These are phyloP conservation scores for Fragum sueziense DNA, from an alignment of 2,888 invertebrate genomes.

Conservation along the genomic window DNA sequence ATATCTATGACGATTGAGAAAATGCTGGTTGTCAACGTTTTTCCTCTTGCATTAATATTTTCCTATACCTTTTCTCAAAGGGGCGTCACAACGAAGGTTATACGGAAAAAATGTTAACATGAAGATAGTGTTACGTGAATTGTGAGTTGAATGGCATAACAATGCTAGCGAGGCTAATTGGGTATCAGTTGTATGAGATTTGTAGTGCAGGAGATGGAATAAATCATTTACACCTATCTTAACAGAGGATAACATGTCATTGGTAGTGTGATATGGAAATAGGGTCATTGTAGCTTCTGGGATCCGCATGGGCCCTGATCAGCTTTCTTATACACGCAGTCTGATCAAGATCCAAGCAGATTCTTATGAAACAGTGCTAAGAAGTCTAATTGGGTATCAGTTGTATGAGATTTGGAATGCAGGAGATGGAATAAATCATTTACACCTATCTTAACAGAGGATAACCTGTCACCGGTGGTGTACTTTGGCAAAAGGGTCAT, in stretches of 20 bases:
- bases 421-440: not conserved
- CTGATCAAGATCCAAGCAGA: too few species aligned
- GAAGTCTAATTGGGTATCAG: constrained; percentile 10
- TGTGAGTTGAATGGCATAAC: constrained; percentile 4
- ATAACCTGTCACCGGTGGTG: not conserved
- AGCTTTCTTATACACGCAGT: too few species aligned
- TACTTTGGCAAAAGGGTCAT: too few species aligned
- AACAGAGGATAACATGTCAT: not conserved
- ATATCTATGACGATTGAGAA: too few species aligned
- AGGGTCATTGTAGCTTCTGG: too few species aligned
- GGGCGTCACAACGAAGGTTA: too few species aligned
- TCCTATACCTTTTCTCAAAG: too few species aligned
- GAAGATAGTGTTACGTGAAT: not conserved
- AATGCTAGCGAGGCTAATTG: constrained; percentile 22
- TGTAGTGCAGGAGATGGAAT: not conserved
- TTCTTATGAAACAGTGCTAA: constrained; percentile 15
- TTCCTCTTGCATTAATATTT: too few species aligned
- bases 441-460: not conserved
- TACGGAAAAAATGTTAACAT: too few species aligned
- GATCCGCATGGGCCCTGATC: too few species aligned
- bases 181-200: not conserved
- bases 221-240: not conserved
- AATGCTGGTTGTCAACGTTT: too few species aligned
- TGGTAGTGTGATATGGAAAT: too few species aligned
- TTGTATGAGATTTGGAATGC: not conserved